phyloP scores from a whole-genome alignment of 2,113 vertebrate genomes.

The Nyctereutes procyonoides region DNA sequence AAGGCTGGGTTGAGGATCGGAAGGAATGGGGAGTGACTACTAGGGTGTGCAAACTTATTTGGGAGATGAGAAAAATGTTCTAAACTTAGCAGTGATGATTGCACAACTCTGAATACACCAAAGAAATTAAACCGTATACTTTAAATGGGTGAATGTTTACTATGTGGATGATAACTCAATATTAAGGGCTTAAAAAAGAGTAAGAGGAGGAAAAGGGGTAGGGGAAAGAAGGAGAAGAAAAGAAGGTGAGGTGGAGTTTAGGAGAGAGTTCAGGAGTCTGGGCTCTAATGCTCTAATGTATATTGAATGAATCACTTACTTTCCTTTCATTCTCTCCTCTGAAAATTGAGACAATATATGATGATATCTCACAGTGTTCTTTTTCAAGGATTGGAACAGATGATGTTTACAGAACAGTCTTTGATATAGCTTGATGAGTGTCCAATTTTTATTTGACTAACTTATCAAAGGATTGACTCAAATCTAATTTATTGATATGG shows the following conservation, averaged over 20 bases:
- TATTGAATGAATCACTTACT: background rate
- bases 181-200: background rate
- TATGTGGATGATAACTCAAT: background rate
- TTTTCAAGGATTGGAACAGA: background rate
- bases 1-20: background rate
- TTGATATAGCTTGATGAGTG: background rate
- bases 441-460: background rate
- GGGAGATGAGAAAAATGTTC: background rate
- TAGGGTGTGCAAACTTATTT: background rate
- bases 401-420: background rate
- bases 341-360: background rate
- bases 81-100: background rate
- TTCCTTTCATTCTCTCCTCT: background rate
- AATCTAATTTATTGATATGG: background rate
- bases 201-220: background rate
- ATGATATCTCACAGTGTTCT: background rate
- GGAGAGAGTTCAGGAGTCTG: background rate
- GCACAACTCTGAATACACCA: background rate
- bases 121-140: background rate
- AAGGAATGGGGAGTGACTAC: background rate
- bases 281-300: background rate
- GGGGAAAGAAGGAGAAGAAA: background rate
- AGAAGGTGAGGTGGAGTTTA: background rate
- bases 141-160: background rate
- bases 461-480: background rate